Evolutionary conservation across 2,888 invertebrate genomes (phyloP).

Genomic region (Cartodere bifasciata): DNA sequence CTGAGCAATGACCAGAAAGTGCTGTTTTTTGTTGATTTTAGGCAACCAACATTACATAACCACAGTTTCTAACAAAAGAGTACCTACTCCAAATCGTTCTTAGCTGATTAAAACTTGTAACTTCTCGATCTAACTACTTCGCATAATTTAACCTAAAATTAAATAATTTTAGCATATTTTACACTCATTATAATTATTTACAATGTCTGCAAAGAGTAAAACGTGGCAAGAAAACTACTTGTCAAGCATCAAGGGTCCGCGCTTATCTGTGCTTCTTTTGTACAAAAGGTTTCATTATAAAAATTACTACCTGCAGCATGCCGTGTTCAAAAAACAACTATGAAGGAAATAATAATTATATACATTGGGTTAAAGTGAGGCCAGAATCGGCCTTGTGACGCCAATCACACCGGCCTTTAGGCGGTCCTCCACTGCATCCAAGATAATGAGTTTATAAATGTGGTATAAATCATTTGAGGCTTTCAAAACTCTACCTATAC

Average conservation of each 20-base stretch:
- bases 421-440: conserved; percentile 30
- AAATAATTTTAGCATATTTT: too few species aligned
- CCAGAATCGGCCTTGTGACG: conserved; percentile 32
- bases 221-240: conserved; percentile 3
- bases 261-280: conserved; percentile 4
- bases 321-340: conserved; percentile 11
- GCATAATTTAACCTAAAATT: too few species aligned
- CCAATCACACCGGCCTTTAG: conserved; percentile 34
- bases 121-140: too few species aligned
- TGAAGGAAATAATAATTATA: conserved; percentile 29
- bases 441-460: conserved; percentile 41
- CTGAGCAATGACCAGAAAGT: too few species aligned
- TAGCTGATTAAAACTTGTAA: too few species aligned
- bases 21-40: too few species aligned
- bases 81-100: too few species aligned
- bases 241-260: too few species aligned
- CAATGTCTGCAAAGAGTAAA: neutral
- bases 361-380: conserved; percentile 28
- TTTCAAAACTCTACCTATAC: too few species aligned
- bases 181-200: too few species aligned
- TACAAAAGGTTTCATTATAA: conserved; percentile 8
- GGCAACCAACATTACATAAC: too few species aligned
- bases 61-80: too few species aligned
- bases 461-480: conserved; percentile 35
- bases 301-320: conserved; percentile 11